These are phyloP conservation scores for Miltochrista miniata DNA, from an alignment of 2,888 invertebrate species.

Conservation along the genomic window DNA sequence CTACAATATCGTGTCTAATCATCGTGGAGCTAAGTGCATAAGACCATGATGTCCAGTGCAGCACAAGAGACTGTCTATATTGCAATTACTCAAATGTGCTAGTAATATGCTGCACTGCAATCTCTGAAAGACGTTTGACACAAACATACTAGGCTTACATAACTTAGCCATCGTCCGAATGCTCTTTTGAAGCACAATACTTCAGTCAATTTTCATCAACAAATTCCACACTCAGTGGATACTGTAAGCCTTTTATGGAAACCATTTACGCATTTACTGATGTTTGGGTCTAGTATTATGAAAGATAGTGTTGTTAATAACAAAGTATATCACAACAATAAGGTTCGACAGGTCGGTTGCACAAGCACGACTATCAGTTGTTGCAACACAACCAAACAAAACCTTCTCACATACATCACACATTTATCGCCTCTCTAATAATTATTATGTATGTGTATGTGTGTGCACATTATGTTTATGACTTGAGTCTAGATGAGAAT, in stretches of 20 bases:
- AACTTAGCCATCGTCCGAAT: too few species aligned
- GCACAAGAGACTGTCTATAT: too few species aligned
- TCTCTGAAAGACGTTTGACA: too few species aligned
- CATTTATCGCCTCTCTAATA: conserved; percentile 41
- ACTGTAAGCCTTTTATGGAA: neutral
- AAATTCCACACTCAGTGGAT: too few species aligned
- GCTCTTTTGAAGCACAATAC: too few species aligned
- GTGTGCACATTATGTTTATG: conserved; percentile 28
- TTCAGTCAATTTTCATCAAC: too few species aligned
- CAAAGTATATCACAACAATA: conserved; percentile 36
- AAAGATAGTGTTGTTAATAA: conserved; percentile 20
- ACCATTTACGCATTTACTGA: neutral
- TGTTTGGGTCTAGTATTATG: neutral
- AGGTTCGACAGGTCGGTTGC: conserved; percentile 45
- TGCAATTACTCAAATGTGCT: too few species aligned
- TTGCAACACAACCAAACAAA: conserved; percentile 54
- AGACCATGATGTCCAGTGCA: too few species aligned
- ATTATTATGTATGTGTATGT: conserved; percentile 14
- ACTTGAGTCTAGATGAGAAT: neutral
- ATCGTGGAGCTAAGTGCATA: too few species aligned
- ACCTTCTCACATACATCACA: conserved; percentile 62
- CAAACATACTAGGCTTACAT: too few species aligned
- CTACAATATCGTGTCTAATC: too few species aligned
- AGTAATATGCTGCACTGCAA: too few species aligned
- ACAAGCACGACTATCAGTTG: conserved; percentile 58